Conservation (phyloP, 1,140 invertebrate species). For the Aphidius ervi region DNA sequence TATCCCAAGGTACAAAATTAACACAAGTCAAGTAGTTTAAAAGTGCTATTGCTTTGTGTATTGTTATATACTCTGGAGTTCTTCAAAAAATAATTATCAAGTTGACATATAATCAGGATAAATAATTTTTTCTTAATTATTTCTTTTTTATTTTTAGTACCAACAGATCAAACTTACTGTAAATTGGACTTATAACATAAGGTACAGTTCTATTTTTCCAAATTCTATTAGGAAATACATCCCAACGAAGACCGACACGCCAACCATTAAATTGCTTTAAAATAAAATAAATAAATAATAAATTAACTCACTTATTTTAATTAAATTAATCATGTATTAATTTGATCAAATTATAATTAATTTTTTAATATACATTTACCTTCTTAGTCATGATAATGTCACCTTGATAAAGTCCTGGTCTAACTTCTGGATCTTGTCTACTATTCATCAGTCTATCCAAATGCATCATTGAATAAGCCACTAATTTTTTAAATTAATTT, state of each 20-base stretch:
- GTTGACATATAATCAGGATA: neutral
- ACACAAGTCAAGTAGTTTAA: constrained; percentile 63
- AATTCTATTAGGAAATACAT: constrained; percentile 63
- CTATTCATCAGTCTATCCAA: neutral
- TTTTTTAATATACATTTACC: constrained; percentile 27
- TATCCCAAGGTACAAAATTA: constrained; percentile 62
- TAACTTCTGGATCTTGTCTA: constrained; percentile 62
- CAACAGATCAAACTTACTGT: constrained; percentile 44
- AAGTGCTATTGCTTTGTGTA: constrained; percentile 57
- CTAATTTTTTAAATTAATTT: neutral
- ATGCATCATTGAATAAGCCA: neutral
- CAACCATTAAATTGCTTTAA: constrained; percentile 51
- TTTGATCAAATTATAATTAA: neutral
- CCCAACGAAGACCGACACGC: constrained; percentile 61
- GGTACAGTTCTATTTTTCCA: constrained; percentile 60
- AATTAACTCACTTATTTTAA: no score
- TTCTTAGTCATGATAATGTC: constrained; percentile 61
- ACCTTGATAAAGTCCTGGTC: constrained; percentile 64
- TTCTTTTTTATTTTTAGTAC: no score
- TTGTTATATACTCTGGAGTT: constrained; percentile 57
- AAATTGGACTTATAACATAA: constrained; percentile 60
- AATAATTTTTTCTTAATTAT: no score
- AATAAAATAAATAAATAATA: neutral
- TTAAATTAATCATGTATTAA: neutral
- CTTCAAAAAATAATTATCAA: constrained; percentile 47